These are phyloP conservation scores for Gastrophysa polygoni DNA, from an alignment of 2,888 invertebrate genomes.

Conservation along the genomic window DNA sequence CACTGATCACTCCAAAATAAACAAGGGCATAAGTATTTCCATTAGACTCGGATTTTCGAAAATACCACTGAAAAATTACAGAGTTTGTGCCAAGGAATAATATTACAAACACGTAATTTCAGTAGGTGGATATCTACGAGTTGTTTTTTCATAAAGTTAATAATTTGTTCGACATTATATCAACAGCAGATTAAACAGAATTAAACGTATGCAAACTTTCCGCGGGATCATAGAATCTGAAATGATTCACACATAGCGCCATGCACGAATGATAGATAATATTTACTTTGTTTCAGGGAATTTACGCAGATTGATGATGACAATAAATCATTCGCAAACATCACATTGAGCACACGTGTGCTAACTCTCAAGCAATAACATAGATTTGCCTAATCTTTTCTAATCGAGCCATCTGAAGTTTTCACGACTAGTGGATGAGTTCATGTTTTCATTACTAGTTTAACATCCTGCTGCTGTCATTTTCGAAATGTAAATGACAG, in stretches of 20 bases:
- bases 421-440: too few species aligned
- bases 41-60: too few species aligned
- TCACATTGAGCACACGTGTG: background rate
- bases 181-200: conserved; percentile 20
- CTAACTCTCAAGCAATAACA: background rate
- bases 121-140: too few species aligned
- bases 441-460: too few species aligned
- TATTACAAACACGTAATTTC: conserved; percentile 28
- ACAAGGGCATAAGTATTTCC: background rate
- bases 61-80: conserved; percentile 17
- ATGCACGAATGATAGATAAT: conserved; percentile 13
- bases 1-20: background rate
- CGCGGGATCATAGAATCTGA: conserved; percentile 15
- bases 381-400: background rate
- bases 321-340: background rate
- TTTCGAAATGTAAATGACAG: too few species aligned
- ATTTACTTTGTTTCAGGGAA: conserved; percentile 15
- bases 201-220: conserved; percentile 26
- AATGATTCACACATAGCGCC: conserved; percentile 23
- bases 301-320: too few species aligned
- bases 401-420: too few species aligned
- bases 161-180: too few species aligned
- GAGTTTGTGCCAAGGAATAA: conserved; percentile 32
- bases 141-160: too few species aligned
- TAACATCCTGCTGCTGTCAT: too few species aligned